Evolutionary conservation across 1,140 invertebrate species (phyloP).

Genomic region (Cydia fagiglandana): DNA sequence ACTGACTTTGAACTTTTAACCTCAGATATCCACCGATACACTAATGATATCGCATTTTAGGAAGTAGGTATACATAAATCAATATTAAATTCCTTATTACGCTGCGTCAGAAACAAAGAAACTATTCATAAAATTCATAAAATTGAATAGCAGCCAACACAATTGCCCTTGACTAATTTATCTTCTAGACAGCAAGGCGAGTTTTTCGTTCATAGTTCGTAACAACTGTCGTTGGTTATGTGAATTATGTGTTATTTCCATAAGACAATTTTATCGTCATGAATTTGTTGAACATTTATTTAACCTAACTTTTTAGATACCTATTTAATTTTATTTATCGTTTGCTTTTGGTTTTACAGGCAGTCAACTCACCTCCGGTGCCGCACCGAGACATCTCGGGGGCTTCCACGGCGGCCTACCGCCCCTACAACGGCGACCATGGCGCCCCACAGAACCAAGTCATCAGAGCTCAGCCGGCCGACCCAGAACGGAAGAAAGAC

Average conservation of each 20-base stretch:
- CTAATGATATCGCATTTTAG: slow-evolving; percentile 18
- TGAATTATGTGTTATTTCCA: slow-evolving; percentile 25
- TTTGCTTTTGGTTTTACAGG: slow-evolving; percentile 58
- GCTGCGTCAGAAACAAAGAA: slow-evolving; percentile 43
- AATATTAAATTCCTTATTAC: slow-evolving; percentile 25
- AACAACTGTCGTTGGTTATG: slow-evolving; percentile 27
- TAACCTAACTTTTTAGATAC: neutral
- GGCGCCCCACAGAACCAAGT: slow-evolving; percentile 57
- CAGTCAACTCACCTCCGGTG: slow-evolving; percentile 72
- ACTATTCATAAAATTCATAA: slow-evolving; percentile 45
- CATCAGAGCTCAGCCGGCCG: slow-evolving; percentile 56
- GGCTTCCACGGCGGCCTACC: slow-evolving; percentile 53
- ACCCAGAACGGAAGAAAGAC: slow-evolving; percentile 73
- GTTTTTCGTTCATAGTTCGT: slow-evolving; percentile 38
- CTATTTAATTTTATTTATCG: slow-evolving; percentile 1
- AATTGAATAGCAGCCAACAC: slow-evolving; percentile 48
- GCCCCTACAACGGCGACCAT: slow-evolving; percentile 68
- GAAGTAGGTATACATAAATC: slow-evolving; percentile 26
- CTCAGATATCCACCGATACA: slow-evolving; percentile 17
- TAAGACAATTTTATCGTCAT: neutral
- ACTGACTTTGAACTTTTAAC: slow-evolving; percentile 43
- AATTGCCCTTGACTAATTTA: slow-evolving; percentile 46
- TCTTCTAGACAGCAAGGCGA: slow-evolving; percentile 46
- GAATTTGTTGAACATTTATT: neutral
- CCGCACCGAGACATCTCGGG: slow-evolving; percentile 65